Evolutionary conservation across 2,113 vertebrate species (phyloP).

Genomic region (Fulica atra): DNA sequence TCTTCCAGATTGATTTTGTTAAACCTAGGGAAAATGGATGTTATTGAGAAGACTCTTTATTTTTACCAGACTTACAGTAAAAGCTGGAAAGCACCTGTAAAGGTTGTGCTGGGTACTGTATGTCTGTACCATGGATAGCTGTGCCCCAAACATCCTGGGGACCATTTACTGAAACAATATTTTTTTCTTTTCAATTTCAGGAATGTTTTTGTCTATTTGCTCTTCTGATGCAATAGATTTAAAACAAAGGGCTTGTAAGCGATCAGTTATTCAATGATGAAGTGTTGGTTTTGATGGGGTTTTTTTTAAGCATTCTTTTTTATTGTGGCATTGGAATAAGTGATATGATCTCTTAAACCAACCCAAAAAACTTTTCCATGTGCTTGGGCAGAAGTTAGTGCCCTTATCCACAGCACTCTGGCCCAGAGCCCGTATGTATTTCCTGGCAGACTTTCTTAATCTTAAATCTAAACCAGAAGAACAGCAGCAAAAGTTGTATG

Average conservation of each 20-base stretch:
- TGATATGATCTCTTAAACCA: background rate
- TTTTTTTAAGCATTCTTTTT: background rate
- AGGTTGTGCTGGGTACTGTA: background rate
- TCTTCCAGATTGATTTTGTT: constrained; percentile 1
- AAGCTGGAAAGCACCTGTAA: background rate
- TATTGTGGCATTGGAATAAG: background rate
- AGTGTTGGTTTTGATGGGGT: background rate
- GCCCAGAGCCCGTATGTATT: background rate
- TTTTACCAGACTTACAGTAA: background rate
- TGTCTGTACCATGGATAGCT: accelerated
- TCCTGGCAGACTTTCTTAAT: background rate
- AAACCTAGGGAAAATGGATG: background rate
- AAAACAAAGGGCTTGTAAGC: background rate
- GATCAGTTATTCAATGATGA: background rate
- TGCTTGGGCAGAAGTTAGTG: background rate
- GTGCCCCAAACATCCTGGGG: background rate
- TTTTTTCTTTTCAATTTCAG: background rate
- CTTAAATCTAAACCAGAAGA: constrained; percentile 1
- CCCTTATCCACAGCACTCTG: background rate
- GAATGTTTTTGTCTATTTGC: background rate
- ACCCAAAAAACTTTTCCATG: background rate
- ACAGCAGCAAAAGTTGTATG: background rate
- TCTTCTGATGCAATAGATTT: background rate
- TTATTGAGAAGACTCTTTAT: background rate
- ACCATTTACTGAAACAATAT: background rate